A percentile compares a stretch with the other conserved stretches of the same genome.
These are phyloP conservation scores for Chiloscyllium punctatum DNA, from an alignment of 2,797 vertebrate genomes.

Conservation along the genomic window DNA sequence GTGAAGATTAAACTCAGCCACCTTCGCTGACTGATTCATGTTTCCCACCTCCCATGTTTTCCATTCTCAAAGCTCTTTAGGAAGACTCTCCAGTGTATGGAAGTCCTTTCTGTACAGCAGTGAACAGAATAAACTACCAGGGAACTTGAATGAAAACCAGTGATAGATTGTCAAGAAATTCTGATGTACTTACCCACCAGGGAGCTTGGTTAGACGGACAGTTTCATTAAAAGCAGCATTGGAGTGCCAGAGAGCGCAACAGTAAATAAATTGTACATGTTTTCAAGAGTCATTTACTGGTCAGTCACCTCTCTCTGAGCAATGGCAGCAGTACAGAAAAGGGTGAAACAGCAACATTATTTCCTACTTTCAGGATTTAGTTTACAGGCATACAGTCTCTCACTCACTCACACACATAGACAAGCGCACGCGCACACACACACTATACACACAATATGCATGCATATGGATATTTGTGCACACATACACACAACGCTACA, in stretches of 20 bases:
- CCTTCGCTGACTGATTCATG: too few relatives aligned
- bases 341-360: neutral
- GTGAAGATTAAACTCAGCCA: too few relatives aligned
- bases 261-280: neutral
- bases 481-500: too few relatives aligned
- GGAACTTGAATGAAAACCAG: neutral
- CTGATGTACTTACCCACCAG: neutral
- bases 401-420: too few relatives aligned
- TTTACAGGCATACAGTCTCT: too few relatives aligned
- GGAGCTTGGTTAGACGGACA: conserved; percentile 3
- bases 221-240: conserved; percentile 5
- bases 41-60: too few relatives aligned
- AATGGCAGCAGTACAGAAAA: neutral
- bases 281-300: conserved; percentile 24
- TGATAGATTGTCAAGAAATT: conserved; percentile 22
- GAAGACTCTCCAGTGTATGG: neutral
- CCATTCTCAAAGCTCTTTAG: neutral
- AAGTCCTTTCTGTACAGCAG: neutral
- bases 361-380: neutral
- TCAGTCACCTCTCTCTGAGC: conserved; percentile 14
- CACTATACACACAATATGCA: too few relatives aligned
- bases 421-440: too few relatives aligned
- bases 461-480: too few relatives aligned
- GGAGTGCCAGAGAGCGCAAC: neutral
- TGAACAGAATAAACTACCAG: neutral